phyloP scores from a whole-genome alignment of 2,113 vertebrate genomes.

The Terrapene triunguis region DNA sequence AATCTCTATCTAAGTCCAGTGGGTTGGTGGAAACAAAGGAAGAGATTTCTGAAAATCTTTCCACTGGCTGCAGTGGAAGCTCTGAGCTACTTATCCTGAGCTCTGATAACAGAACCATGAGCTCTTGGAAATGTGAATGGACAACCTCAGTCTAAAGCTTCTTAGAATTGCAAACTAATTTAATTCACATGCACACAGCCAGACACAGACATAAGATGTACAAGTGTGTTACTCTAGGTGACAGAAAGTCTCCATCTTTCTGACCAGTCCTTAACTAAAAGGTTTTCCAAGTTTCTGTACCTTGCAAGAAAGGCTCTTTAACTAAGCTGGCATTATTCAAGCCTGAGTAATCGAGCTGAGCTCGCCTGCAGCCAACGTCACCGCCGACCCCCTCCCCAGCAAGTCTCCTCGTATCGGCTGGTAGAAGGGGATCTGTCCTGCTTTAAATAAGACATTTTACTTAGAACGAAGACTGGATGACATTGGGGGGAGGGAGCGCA shows the following conservation, averaged over 20 bases:
- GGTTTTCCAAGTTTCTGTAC: slow-evolving; percentile 26
- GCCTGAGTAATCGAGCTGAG: background rate
- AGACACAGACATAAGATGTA: background rate
- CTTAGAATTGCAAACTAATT: slow-evolving; percentile 49
- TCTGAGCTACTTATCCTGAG: slow-evolving; percentile 73
- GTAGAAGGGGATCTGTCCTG: background rate
- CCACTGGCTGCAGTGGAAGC: slow-evolving; percentile 14
- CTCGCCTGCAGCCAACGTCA: background rate
- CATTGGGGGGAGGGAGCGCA: background rate
- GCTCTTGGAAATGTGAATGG: slow-evolving; percentile 47
- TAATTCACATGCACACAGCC: background rate
- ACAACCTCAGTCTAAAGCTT: slow-evolving; percentile 60
- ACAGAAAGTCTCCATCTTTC: slow-evolving; percentile 41
- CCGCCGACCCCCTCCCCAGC: background rate
- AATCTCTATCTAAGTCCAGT: slow-evolving; percentile 25
- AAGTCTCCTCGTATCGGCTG: background rate
- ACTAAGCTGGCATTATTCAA: slow-evolving; percentile 51
- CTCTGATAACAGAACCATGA: slow-evolving; percentile 51
- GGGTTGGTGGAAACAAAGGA: slow-evolving; percentile 55
- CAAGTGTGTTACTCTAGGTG: slow-evolving; percentile 32
- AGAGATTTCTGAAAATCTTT: slow-evolving; percentile 55
- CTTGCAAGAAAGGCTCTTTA: slow-evolving; percentile 27
- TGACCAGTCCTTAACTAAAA: slow-evolving; percentile 21
- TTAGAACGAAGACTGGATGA: accelerated
- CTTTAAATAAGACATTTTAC: background rate